Evolutionary conservation across 2,888 invertebrate genomes (phyloP).

Genomic region (Nemotelus pantherinus): DNA sequence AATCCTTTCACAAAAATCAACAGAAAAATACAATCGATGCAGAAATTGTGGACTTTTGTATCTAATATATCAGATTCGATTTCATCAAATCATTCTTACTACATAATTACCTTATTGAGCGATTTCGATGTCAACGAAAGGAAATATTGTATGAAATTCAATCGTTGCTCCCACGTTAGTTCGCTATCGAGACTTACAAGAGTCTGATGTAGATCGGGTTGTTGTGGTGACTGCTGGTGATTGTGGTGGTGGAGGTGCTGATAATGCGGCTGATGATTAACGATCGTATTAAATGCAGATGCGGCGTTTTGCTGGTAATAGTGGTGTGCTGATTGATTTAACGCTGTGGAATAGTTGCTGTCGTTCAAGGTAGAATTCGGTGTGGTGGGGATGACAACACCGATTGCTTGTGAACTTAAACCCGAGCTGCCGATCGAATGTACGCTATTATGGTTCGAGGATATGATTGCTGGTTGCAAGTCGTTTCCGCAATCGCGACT

Average conservation of each 20-base stretch:
- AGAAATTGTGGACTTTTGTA: conserved; percentile 2
- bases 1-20: conserved; percentile 13
- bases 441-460: conserved; percentile 46
- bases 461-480: neutral
- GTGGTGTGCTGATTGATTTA: conserved; percentile 57
- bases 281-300: conserved; percentile 53
- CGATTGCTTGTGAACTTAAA: conserved; percentile 54
- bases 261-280: conserved; percentile 46
- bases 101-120: conserved; percentile 40
- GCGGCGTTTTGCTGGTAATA: conserved; percentile 51
- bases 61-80: neutral
- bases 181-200: conserved; percentile 43
- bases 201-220: conserved; percentile 27
- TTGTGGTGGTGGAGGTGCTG: conserved; percentile 45
- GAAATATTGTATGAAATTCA: conserved; percentile 53
- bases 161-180: conserved; percentile 50
- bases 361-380: conserved; percentile 52
- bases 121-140: conserved; percentile 51
- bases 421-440: conserved; percentile 48
- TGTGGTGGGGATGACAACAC: conserved; percentile 61
- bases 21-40: neutral
- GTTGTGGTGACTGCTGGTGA: conserved; percentile 25
- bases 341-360: conserved; percentile 35
- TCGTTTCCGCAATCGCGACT: conserved; percentile 47
- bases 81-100: neutral